Evolutionary conservation across 2,113 vertebrate species (phyloP).

Genomic region (Chionomys nivalis): DNA sequence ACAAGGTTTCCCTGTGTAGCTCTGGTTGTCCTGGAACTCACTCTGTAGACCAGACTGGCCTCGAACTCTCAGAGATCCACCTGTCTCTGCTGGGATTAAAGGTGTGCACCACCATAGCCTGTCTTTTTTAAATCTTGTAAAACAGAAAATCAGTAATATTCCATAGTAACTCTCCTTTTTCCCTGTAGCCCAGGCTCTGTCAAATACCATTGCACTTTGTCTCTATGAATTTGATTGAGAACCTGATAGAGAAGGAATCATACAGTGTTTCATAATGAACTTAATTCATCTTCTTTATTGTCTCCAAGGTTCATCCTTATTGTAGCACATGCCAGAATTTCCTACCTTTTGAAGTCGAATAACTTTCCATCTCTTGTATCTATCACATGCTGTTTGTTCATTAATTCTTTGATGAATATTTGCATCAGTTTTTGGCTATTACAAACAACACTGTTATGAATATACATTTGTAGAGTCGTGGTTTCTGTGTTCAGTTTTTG

Average conservation of each 20-base stretch:
- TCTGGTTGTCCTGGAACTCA: background rate
- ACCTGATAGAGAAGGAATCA: background rate
- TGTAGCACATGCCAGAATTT: background rate
- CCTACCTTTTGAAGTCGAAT: background rate
- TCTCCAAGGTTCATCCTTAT: background rate
- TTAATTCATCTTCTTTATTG: background rate
- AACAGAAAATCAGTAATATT: background rate
- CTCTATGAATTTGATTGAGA: background rate
- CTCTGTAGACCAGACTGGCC: background rate
- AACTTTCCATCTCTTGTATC: background rate
- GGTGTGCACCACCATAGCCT: background rate
- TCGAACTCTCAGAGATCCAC: background rate
- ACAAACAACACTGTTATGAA: background rate
- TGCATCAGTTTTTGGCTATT: background rate
- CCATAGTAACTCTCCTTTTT: background rate
- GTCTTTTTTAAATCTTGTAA: background rate
- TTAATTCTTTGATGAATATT: background rate
- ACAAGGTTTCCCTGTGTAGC: background rate
- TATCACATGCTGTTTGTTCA: background rate
- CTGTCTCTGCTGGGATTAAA: background rate
- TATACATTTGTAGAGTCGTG: background rate
- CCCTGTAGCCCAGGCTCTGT: background rate
- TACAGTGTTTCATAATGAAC: background rate
- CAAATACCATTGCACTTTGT: background rate
- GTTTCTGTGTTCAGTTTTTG: constrained; percentile 12